These are phyloP conservation scores for Heliconius hortense DNA, from an alignment of 2,888 invertebrate genomes.

Conservation along the genomic window DNA sequence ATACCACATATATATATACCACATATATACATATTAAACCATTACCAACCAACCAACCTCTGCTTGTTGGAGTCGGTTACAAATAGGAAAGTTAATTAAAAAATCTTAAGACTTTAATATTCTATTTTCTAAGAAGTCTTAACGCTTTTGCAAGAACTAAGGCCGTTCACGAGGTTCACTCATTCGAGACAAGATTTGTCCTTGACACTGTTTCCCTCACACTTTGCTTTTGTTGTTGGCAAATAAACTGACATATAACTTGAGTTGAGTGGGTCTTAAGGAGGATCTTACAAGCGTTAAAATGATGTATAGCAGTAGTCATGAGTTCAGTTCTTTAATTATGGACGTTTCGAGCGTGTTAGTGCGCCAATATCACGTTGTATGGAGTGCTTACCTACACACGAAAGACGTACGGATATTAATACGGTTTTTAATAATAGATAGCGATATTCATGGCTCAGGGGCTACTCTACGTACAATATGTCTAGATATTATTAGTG, in stretches of 20 bases:
- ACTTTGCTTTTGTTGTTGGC: conserved; percentile 31
- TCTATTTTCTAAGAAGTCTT: neutral
- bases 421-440: no score
- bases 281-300: neutral
- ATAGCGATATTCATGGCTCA: no score
- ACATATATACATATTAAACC: neutral
- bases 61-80: neutral
- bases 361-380: no score
- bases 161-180: conserved; percentile 9
- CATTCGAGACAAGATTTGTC: conserved; percentile 13
- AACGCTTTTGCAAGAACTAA: neutral
- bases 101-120: neutral
- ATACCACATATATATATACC: no score
- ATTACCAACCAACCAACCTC: no score
- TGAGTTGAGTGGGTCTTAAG: neutral
- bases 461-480: no score
- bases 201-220: conserved; percentile 29
- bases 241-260: conserved; percentile 22
- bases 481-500: no score
- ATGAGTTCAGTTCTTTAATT: no score
- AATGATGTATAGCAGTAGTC: no score
- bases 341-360: no score
- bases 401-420: no score
- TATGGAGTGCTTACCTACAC: no score
- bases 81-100: neutral